A percentile compares a stretch with the other conserved stretches of the same genome.
phyloP scores from a whole-genome alignment of 2,888 invertebrate species.

The Hydroisotoma schaefferi region DNA sequence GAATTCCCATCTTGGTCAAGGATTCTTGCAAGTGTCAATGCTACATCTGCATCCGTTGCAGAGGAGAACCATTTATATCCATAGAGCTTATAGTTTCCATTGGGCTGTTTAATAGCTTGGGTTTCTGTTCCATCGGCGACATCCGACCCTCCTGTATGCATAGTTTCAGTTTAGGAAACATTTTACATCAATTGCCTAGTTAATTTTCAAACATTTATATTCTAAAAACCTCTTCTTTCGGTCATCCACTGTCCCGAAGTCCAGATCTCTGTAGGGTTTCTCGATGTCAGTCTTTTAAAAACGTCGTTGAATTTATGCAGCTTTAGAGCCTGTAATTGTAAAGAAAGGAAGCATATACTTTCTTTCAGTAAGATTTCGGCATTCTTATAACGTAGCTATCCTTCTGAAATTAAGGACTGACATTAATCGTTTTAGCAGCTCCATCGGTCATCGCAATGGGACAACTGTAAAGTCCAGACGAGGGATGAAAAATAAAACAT shows the following conservation, averaged over 20 bases:
- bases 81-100: constrained; percentile 53
- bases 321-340: constrained; percentile 32
- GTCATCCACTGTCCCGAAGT: constrained; percentile 63
- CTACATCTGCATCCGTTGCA: constrained; percentile 59
- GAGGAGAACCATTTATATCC: constrained; percentile 62
- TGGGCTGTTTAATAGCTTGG: constrained; percentile 53
- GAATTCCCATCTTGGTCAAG: constrained; percentile 52
- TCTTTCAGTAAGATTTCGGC: too few relatives aligned
- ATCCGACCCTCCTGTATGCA: constrained; percentile 56
- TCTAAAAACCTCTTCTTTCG: constrained; percentile 53
- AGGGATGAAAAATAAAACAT: constrained; percentile 55
- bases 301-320: constrained; percentile 43
- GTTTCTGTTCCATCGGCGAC: constrained; percentile 58
- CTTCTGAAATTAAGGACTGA: too few relatives aligned
- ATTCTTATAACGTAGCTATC: too few relatives aligned
- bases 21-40: constrained; percentile 57
- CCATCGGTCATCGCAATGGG: constrained; percentile 62
- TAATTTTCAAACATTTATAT: not conserved
- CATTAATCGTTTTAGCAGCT: constrained; percentile 57
- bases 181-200: not conserved
- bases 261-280: constrained; percentile 56
- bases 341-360: not conserved
- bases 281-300: constrained; percentile 51
- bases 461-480: constrained; percentile 58
- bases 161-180: not conserved